phyloP scores from a whole-genome alignment of 2,797 vertebrate species.

The Falco peregrinus region DNA sequence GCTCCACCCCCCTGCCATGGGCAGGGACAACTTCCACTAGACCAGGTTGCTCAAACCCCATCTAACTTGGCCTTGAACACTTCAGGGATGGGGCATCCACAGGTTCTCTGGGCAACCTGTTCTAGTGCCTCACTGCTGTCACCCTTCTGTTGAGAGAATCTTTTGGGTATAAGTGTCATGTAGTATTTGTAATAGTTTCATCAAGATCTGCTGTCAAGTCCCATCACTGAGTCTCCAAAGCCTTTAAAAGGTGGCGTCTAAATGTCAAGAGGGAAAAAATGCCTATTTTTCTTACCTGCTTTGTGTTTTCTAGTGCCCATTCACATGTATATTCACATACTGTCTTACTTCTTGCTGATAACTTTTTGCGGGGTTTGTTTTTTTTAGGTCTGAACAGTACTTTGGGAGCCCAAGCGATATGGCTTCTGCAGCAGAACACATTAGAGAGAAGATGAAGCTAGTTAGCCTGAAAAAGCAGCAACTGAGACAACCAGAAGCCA shows the following conservation, averaged over 20 bases:
- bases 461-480: conserved; percentile 91
- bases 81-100: background rate
- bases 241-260: background rate
- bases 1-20: background rate
- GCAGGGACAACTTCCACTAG: background rate
- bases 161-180: background rate
- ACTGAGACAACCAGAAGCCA: conserved; percentile 83
- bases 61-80: background rate
- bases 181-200: background rate
- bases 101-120: background rate
- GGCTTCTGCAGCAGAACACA: conserved; percentile 89
- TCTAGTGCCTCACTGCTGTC: background rate
- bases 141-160: background rate
- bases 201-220: background rate
- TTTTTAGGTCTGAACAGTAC: conserved; percentile 92
- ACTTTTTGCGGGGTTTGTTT: background rate
- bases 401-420: conserved; percentile 95
- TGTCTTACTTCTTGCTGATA: background rate
- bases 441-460: conserved; percentile 94
- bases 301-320: background rate
- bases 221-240: background rate
- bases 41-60: background rate
- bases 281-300: background rate
- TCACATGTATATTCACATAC: background rate
- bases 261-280: background rate